A percentile compares a stretch with the other conserved stretches of the same genome.
Evolutionary conservation across 1,140 invertebrate genomes (phyloP).

Genomic region (Pseudomyrmex gracilis): DNA sequence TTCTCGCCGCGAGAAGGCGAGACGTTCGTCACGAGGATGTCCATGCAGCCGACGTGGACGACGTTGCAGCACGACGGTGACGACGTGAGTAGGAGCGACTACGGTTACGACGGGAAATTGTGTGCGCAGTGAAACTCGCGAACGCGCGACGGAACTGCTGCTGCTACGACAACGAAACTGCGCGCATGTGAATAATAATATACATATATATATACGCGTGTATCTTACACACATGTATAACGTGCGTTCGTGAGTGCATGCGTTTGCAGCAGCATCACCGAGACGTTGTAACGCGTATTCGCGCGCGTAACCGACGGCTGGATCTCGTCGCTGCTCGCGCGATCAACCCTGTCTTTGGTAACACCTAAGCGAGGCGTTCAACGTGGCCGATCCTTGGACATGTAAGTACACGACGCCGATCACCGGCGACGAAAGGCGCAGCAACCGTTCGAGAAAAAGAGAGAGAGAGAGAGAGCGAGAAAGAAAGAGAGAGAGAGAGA

Average conservation of each 20-base stretch:
- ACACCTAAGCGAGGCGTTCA: slow-evolving; percentile 78
- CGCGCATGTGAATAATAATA: slow-evolving; percentile 36
- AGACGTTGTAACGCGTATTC: background rate
- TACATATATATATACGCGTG: background rate
- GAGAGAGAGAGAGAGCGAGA: no score
- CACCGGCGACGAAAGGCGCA: slow-evolving; percentile 14
- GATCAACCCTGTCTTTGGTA: slow-evolving; percentile 63
- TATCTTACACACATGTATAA: background rate
- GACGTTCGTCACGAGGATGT: slow-evolving; percentile 6
- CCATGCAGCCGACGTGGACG: background rate
- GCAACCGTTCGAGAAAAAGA: no score
- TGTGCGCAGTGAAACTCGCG: slow-evolving; percentile 49
- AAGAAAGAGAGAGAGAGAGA: no score
- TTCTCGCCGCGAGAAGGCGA: no score
- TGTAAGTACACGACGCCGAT: slow-evolving; percentile 77
- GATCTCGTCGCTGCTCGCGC: slow-evolving; percentile 20
- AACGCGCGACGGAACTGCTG: background rate
- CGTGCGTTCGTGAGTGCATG: slow-evolving; percentile 32
- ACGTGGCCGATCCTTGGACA: slow-evolving; percentile 83
- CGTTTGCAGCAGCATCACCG: background rate
- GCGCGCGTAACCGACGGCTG: background rate
- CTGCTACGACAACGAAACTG: slow-evolving; percentile 7
- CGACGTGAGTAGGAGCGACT: slow-evolving; percentile 10
- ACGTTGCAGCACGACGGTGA: slow-evolving; percentile 10
- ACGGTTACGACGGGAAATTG: slow-evolving; percentile 29